Conservation (phyloP, 1,140 invertebrate genomes). For the Solenopsis fugax region DNA sequence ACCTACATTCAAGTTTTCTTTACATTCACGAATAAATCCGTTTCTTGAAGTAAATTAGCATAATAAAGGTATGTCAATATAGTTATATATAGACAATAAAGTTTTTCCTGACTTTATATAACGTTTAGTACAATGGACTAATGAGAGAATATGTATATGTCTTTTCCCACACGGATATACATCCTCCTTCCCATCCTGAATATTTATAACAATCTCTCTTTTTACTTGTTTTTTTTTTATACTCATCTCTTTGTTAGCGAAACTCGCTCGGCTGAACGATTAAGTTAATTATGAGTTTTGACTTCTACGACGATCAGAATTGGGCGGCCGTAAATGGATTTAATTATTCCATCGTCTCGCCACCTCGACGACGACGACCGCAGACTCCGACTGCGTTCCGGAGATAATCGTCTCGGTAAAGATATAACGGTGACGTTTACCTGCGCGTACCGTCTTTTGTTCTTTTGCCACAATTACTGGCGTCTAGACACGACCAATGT, state of each 20-base stretch:
- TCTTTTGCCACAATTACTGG: conserved; percentile 76
- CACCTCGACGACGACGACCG: conserved; percentile 13
- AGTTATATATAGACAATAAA: conserved; percentile 13
- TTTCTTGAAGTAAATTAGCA: neutral
- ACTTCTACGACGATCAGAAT: neutral
- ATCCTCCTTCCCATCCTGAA: conserved; percentile 13
- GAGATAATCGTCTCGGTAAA: conserved; percentile 27
- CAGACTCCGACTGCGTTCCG: neutral
- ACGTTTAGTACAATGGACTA: neutral
- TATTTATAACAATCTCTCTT: conserved; percentile 30
- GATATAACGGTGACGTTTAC: conserved; percentile 65
- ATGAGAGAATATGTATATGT: neutral
- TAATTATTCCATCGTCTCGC: conserved; percentile 67
- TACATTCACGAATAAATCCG: conserved; percentile 22
- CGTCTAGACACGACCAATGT: conserved; percentile 74
- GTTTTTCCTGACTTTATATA: neutral
- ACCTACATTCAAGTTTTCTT: conserved; percentile 43
- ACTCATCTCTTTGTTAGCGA: conserved; percentile 12
- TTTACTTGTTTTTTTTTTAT: conserved; percentile 1
- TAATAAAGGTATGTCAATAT: neutral
- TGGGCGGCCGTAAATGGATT: conserved; percentile 57
- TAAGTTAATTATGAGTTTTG: conserved; percentile 64
- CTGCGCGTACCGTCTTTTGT: conserved; percentile 70
- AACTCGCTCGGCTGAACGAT: neutral
- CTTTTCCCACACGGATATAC: conserved; percentile 18